Conservation (phyloP, 2,113 vertebrate genomes). For the Eretmodus cyanostictus region DNA sequence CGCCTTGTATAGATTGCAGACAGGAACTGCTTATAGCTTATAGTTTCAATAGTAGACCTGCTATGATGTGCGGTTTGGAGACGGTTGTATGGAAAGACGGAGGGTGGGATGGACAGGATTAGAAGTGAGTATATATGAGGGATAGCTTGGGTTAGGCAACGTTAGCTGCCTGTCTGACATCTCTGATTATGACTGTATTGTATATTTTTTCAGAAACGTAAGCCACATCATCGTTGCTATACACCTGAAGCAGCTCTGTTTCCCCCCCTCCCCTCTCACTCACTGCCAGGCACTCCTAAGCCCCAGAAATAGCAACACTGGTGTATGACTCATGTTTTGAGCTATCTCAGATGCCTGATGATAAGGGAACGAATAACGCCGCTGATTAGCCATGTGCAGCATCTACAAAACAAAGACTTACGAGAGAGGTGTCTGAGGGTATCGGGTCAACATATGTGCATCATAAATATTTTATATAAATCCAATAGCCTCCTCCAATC, state of each 20-base stretch:
- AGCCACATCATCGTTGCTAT: not conserved
- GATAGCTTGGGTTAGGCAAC: not conserved
- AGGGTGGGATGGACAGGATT: not conserved
- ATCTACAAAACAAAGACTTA: not conserved
- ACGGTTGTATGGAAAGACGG: not conserved
- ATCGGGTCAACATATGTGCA: not conserved
- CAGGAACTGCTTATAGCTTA: not conserved
- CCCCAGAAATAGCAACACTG: conserved; percentile 58
- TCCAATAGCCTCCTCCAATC: not conserved
- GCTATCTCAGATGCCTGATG: conserved; percentile 5
- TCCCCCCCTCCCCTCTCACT: not conserved
- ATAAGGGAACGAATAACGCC: conserved; percentile 8
- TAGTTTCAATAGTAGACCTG: not conserved
- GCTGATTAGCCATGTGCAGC: conserved; percentile 20
- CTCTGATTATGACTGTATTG: not conserved
- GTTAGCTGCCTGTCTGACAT: not conserved
- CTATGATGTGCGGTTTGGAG: not conserved
- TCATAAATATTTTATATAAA: not conserved
- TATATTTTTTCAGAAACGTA: not conserved
- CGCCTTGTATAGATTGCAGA: not conserved
- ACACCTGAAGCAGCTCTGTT: conserved; percentile 23
- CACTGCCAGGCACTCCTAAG: conserved; percentile 25
- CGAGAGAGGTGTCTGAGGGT: not conserved
- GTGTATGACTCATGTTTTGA: conserved; percentile 57
- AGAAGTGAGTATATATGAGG: not conserved